Percentiles rank a stretch among this genome's conserved stretches.
These are phyloP conservation scores for Larimichthys crocea DNA, from an alignment of 2,113 vertebrate species.

Conservation along the genomic window DNA sequence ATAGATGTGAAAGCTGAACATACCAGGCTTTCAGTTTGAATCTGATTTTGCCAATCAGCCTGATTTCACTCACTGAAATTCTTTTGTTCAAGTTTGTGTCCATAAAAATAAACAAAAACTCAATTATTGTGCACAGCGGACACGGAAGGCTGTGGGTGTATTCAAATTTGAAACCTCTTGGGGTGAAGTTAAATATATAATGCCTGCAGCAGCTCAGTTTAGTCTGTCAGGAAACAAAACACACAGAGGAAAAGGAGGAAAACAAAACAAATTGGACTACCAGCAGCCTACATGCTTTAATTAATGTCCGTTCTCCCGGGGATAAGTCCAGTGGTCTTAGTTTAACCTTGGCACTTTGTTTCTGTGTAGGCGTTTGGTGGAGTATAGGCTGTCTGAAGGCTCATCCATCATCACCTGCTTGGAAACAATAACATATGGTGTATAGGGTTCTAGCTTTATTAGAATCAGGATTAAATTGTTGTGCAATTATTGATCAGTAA, in stretches of 20 bases:
- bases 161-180: constrained; percentile 26
- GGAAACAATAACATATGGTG: neutral
- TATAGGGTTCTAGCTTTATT: neutral
- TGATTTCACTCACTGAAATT: neutral
- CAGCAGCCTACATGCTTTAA: constrained; percentile 12
- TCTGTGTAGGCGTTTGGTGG: neutral
- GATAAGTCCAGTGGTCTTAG: neutral
- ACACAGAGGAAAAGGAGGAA: neutral
- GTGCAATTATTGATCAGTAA: no score
- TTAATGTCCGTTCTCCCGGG: neutral
- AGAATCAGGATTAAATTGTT: no score
- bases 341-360: constrained; percentile 11
- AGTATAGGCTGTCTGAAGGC: neutral
- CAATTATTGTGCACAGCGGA: neutral
- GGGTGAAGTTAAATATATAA: constrained; percentile 24
- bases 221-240: neutral
- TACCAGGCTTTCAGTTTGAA: constrained; percentile 1
- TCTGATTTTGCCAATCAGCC: neutral
- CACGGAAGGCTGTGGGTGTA: constrained; percentile 25
- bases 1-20: constrained; percentile 15
- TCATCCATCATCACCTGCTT: neutral
- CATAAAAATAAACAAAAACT: neutral
- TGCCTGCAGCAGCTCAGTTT: neutral
- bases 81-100: neutral
- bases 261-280: neutral